phyloP scores from a whole-genome alignment of 2,888 invertebrate species.

The Catocala sponsa region DNA sequence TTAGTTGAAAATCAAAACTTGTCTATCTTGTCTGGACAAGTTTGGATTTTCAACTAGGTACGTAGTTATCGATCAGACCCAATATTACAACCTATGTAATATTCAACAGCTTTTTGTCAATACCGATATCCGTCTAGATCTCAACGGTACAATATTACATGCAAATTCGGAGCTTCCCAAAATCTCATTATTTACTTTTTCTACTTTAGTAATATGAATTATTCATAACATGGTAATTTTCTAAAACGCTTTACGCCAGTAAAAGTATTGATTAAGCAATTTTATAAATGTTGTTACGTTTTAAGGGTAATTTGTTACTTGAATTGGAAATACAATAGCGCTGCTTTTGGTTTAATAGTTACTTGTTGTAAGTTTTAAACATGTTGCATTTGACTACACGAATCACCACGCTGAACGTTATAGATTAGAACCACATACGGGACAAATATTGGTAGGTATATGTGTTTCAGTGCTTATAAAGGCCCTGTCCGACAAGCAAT shows the following conservation, averaged over 20 bases:
- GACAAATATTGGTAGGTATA: no score
- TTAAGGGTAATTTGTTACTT: constrained; percentile 9
- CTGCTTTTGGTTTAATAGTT: background rate
- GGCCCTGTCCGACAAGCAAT: no score
- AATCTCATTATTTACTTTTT: constrained; percentile 22
- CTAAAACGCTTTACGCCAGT: constrained; percentile 17
- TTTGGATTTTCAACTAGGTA: constrained; percentile 13
- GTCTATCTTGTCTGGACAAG: no score
- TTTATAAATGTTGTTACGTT: constrained; percentile 12
- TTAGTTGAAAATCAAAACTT: no score
- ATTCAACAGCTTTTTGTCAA: constrained; percentile 7
- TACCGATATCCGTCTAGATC: constrained; percentile 8
- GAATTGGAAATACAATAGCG: constrained; percentile 5
- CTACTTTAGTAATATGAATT: constrained; percentile 21
- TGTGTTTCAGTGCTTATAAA: no score
- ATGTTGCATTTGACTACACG: no score
- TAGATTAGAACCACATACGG: no score
- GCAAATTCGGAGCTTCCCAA: constrained; percentile 20
- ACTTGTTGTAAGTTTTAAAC: no score
- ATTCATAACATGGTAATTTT: constrained; percentile 36
- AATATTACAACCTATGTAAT: no score
- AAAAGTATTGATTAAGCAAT: constrained; percentile 33
- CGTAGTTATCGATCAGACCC: no score
- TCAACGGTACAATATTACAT: constrained; percentile 9
- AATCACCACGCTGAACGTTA: no score